A percentile compares a stretch with the other conserved stretches of the same genome.
phyloP scores from a whole-genome alignment of 2,113 vertebrate species.

The Spermophilus dauricus region DNA sequence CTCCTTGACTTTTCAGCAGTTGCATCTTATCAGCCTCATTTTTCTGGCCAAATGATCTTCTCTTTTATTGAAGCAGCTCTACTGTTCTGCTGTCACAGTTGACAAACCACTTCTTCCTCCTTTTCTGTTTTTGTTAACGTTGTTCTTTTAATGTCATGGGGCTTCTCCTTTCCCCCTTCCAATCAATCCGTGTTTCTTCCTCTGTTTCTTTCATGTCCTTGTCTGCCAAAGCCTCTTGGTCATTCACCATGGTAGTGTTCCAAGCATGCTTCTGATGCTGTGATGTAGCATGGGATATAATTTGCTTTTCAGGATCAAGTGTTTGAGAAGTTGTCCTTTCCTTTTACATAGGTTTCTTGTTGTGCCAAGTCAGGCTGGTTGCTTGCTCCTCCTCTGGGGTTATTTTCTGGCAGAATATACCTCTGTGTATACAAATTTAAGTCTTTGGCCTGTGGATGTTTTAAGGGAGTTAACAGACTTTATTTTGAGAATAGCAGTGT shows the following conservation, averaged over 20 bases:
- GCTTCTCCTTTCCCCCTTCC: background rate
- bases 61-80: fast-evolving
- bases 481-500: background rate
- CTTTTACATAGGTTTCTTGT: background rate
- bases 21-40: fast-evolving
- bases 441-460: background rate
- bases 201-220: background rate
- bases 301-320: background rate
- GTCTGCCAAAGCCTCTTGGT: background rate
- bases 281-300: too few relatives aligned
- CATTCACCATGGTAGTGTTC: fast-evolving
- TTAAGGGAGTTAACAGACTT: background rate
- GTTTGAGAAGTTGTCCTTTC: background rate
- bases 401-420: background rate
- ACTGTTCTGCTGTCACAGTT: fast-evolving
- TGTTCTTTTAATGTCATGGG: background rate
- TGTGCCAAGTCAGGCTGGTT: background rate
- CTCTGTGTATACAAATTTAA: background rate
- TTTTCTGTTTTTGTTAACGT: fast-evolving
- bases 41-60: background rate
- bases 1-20: background rate
- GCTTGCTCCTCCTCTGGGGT: background rate
- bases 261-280: background rate
- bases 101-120: fast-evolving
- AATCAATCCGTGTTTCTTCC: background rate